Base-by-base conservation (phyloP, 2,888 invertebrate species). In the Ichneumoninae sp. region DNA sequence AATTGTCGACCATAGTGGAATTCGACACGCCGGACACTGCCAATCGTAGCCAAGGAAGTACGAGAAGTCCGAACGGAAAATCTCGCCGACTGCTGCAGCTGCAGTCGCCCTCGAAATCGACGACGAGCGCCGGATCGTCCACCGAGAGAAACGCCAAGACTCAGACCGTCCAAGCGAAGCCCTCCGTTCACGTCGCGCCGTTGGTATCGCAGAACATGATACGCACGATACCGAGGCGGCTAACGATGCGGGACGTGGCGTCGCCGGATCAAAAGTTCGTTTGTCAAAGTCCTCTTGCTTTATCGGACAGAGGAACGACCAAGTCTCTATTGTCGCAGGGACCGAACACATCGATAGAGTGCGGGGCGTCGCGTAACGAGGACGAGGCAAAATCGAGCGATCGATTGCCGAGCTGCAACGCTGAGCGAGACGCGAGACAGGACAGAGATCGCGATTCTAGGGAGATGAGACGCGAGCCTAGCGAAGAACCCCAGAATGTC, bases 1-100 rank as follows among this genome's bases (percentile, higher is more conserved):
- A 96, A 91, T 92, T 96, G 63, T 96, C 96, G 7, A 96, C 96
- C 1, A 96, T 96, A 63, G 93, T 95, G 0, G 96, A 96, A 93
- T 95, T 96, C 3, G 96, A 96, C 87, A 96, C 96, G 0, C 96
- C 96, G 0, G 95, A 95, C 88, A 96, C 96, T 78, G 93, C 94
- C 0, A 94, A 90, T 66, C 91, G 89, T 76, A 91, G 89, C 87
- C 90, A 90, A 30, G 79, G 70, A 10, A 91, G 89, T 30, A 77
- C 69, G 1, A 89, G 73, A 81, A 93, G 89, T 69, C 90, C 91
- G 6, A 83, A 73, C 6, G 85, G 83, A 65, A 88, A 86, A 69
- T 83, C 78, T 16, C 85, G 63, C 5, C 82, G 57, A 40, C 30
- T 8, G 30, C 60, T 70, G 80, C 83, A 63, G 6, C 66, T 68